These are phyloP conservation scores for Apis dorsata DNA, from an alignment of 1,140 invertebrate genomes.

Conservation along the genomic window DNA sequence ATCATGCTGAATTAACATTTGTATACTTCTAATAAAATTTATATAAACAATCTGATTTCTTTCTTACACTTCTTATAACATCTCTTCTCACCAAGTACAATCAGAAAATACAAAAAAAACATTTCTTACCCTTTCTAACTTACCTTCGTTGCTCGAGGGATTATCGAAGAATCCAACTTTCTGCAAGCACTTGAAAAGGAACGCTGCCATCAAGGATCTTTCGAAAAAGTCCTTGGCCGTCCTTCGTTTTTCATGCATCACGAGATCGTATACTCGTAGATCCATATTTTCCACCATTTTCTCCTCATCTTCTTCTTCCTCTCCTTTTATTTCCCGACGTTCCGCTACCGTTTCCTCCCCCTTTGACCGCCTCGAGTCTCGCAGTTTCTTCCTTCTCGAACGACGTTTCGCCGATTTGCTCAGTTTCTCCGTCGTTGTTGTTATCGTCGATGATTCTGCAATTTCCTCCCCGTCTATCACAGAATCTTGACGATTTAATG, in stretches of 20 bases:
- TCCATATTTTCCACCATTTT: constrained; percentile 32
- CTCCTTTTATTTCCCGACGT: too few relatives aligned
- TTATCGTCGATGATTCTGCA: background rate
- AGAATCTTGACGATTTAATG: constrained; percentile 48
- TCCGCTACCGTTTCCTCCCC: too few relatives aligned
- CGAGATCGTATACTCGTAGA: constrained; percentile 83
- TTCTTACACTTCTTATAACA: too few relatives aligned
- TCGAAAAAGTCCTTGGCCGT: constrained; percentile 87
- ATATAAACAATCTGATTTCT: too few relatives aligned
- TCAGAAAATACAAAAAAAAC: too few relatives aligned
- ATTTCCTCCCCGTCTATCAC: background rate
- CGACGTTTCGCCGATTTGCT: constrained; percentile 68
- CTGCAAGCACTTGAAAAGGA: constrained; percentile 87
- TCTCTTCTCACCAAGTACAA: too few relatives aligned
- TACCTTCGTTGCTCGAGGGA: constrained; percentile 52
- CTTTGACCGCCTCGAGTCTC: constrained; percentile 57
- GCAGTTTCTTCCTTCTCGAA: constrained; percentile 64
- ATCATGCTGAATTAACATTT: too few relatives aligned
- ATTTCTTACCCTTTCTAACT: too few relatives aligned
- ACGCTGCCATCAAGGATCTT: constrained; percentile 88
- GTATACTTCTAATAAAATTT: too few relatives aligned
- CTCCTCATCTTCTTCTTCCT: too few relatives aligned
- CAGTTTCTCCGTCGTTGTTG: background rate
- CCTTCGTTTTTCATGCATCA: constrained; percentile 84
- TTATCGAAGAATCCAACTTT: constrained; percentile 82